Conservation (phyloP, 1,140 invertebrate genomes). For the Mesaphorura yosii region DNA sequence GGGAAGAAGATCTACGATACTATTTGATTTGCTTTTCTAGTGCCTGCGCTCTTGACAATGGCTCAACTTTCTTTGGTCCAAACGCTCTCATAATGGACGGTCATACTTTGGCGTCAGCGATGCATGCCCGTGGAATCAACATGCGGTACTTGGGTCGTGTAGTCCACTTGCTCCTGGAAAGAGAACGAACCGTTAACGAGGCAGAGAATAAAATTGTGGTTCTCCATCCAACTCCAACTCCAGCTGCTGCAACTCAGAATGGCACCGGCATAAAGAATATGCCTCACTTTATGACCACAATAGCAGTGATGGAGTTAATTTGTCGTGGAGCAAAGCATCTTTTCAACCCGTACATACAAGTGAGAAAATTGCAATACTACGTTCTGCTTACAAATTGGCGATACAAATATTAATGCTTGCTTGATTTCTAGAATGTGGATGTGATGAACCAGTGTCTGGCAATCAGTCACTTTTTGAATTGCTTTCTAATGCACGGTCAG, state of each 20-base stretch:
- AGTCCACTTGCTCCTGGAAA: constrained; percentile 22
- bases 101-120: constrained; percentile 75
- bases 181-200: constrained; percentile 17
- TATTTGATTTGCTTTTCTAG: constrained; percentile 10
- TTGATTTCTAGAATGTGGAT: constrained; percentile 52
- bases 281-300: constrained; percentile 74
- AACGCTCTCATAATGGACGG: constrained; percentile 63
- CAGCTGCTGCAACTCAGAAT: background rate
- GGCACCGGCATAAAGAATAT: background rate
- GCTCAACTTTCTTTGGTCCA: constrained; percentile 30
- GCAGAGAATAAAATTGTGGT: constrained; percentile 17
- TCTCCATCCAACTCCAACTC: background rate
- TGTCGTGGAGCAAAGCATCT: constrained; percentile 82
- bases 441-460: constrained; percentile 76
- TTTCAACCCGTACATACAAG: constrained; percentile 83
- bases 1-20: constrained; percentile 8
- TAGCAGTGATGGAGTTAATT: constrained; percentile 76
- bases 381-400: background rate
- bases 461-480: constrained; percentile 91
- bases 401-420: constrained; percentile 1
- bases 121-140: constrained; percentile 92
- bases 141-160: constrained; percentile 75
- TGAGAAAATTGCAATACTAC: constrained; percentile 30
- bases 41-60: constrained; percentile 30
- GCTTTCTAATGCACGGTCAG: constrained; percentile 65